phyloP scores from a whole-genome alignment of 2,113 vertebrate genomes.

The Muscicapa adusta region DNA sequence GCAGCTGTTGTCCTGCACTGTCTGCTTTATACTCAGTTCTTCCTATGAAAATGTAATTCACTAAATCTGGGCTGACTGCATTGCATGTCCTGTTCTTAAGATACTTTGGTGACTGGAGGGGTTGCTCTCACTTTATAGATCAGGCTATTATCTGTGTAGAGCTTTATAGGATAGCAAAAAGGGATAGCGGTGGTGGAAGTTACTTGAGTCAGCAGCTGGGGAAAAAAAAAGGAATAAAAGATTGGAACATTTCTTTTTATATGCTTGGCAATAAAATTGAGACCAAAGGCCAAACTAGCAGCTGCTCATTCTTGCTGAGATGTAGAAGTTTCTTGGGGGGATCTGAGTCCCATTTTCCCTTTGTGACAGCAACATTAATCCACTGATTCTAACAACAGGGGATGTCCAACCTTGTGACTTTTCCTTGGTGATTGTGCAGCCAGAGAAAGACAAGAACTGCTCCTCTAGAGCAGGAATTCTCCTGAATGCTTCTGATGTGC shows the following conservation, averaged over 20 bases:
- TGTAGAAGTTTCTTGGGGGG: not conserved
- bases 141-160: not conserved
- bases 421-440: not conserved
- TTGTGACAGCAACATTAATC: not conserved
- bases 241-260: conserved; percentile 47
- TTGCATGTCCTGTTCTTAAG: not conserved
- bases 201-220: conserved; percentile 37
- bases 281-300: conserved; percentile 48
- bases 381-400: not conserved
- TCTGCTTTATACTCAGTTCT: not conserved
- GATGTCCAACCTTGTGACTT: not conserved
- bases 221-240: conserved; percentile 27
- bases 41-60: not conserved
- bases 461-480: not conserved
- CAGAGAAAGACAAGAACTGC: not conserved
- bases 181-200: not conserved
- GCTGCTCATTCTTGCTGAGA: conserved; percentile 24
- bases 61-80: not conserved
- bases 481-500: not conserved
- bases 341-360: not conserved
- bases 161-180: not conserved
- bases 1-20: conserved; percentile 18
- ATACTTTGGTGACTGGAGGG: not conserved
- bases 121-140: conserved; percentile 19
- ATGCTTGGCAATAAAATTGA: conserved; percentile 21